Conservation (phyloP, 2,888 invertebrate genomes). For the Folsomia manolachei region DNA sequence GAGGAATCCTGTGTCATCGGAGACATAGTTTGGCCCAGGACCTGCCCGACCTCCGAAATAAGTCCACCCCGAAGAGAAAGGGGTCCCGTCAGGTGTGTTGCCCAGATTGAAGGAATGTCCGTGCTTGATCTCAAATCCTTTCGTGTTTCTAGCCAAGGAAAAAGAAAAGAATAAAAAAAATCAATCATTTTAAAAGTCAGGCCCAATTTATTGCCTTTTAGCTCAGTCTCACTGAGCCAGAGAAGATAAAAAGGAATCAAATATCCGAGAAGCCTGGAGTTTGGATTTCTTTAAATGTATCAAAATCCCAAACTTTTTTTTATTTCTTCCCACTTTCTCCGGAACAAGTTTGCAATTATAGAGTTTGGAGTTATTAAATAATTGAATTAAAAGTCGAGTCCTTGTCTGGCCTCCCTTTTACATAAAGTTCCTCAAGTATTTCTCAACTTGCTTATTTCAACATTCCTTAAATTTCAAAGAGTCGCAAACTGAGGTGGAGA, state of each 20-base stretch:
- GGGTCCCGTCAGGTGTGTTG: slow-evolving; percentile 10
- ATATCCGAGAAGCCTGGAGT: not conserved
- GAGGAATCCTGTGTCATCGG: not conserved
- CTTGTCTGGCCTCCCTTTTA: not conserved
- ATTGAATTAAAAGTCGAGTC: slow-evolving; percentile 17
- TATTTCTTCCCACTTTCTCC: not conserved
- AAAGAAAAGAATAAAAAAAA: not conserved
- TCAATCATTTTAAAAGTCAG: not conserved
- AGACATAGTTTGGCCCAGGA: slow-evolving; percentile 14
- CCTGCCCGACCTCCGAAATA: slow-evolving; percentile 21
- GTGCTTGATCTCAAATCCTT: slow-evolving; percentile 17
- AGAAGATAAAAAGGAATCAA: not conserved
- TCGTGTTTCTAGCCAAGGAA: slow-evolving; percentile 11
- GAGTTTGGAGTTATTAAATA: slow-evolving; percentile 10
- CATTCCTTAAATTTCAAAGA: not conserved
- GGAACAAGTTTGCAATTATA: not conserved
- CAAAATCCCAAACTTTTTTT: not conserved
- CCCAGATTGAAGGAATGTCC: slow-evolving; percentile 10
- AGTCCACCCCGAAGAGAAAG: slow-evolving; percentile 12
- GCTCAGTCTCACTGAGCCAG: not conserved
- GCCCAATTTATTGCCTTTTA: not conserved
- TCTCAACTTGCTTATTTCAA: not conserved
- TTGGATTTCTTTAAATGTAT: not conserved
- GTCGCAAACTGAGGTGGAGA: not conserved
- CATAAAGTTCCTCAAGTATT: not conserved